Evolutionary conservation across 2,113 vertebrate genomes (phyloP), one percentile per base, ranked within the genome.

Genomic region (Himantopus leucocephalus): DNA sequence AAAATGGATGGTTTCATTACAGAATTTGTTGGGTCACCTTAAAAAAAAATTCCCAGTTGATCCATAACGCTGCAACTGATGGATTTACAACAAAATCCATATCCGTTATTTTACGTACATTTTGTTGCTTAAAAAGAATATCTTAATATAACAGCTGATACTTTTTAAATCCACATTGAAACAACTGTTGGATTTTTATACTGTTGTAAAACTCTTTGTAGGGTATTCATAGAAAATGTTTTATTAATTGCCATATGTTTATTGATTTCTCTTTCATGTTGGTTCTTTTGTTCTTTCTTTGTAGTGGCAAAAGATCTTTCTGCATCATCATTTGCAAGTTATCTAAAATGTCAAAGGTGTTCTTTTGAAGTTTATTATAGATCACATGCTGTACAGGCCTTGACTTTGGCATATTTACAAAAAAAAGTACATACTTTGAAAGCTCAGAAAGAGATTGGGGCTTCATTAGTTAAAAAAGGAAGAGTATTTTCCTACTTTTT

Each of bases 231-330:
- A 98, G 98, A 98, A 99, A 99, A 99, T 99, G 99, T 99, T 99
- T 99, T 99, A 99, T 99, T 99, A 99, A 99, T 99, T 98, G 98
- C 98, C 99, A 99, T 99, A 99, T 99, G 99, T 99, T 99, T 99
- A 99, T 99, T 99, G 99, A 99, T 99, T 99, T 99, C 99, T 99
- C 99, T 99, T 99, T 99, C 99, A 99, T 99, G 99, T 99, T 98
- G 98, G 98, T 99, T 99, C 99, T 99, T 99, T 99, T 99, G 99
- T 99, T 99, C 99, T 99, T 98, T 98, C 99, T 99, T 99, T 99
- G 99, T 99, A 99, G 99, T 99, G 99, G 99, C 99, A 99, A 99
- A 99, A 99, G 98, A 99, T 99, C 98, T 98, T 98, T 98, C 99
- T 98, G 99, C 99, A 99, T 99, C 99, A 99, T 99, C 98, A 99